phyloP scores from a whole-genome alignment of 2,113 vertebrate genomes.

The Calonectris borealis region DNA sequence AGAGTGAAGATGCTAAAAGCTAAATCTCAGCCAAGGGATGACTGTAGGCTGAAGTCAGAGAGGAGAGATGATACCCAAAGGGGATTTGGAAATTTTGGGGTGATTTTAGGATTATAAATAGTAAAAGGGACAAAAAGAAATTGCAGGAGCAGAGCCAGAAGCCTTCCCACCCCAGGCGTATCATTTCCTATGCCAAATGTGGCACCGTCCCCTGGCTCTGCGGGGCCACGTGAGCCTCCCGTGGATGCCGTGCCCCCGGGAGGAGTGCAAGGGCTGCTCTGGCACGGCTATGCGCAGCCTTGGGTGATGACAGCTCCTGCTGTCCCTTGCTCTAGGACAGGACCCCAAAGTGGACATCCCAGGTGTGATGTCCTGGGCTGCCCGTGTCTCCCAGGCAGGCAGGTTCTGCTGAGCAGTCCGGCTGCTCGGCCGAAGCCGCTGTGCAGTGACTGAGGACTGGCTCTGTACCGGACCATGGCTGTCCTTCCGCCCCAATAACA shows the following conservation, averaged over 20 bases:
- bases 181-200: not conserved
- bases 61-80: not conserved
- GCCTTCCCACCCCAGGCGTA: not conserved
- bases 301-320: not conserved
- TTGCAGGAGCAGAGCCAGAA: not conserved
- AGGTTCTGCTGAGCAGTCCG: not conserved
- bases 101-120: not conserved
- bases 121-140: not conserved
- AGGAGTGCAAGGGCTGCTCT: not conserved
- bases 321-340: not conserved
- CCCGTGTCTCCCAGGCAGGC: not conserved
- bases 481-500: not conserved
- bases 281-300: not conserved
- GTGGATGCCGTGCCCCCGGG: not conserved
- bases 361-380: not conserved
- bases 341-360: too few species aligned
- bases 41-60: not conserved
- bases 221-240: fast-evolving
- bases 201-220: fast-evolving
- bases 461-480: fast-evolving
- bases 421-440: not conserved
- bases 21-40: not conserved
- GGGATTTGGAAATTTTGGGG: not conserved
- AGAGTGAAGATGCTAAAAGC: not conserved
- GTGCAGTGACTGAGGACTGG: not conserved